phyloP scores from a whole-genome alignment of 2,797 vertebrate species.

The Enteromius trimaculatus region DNA sequence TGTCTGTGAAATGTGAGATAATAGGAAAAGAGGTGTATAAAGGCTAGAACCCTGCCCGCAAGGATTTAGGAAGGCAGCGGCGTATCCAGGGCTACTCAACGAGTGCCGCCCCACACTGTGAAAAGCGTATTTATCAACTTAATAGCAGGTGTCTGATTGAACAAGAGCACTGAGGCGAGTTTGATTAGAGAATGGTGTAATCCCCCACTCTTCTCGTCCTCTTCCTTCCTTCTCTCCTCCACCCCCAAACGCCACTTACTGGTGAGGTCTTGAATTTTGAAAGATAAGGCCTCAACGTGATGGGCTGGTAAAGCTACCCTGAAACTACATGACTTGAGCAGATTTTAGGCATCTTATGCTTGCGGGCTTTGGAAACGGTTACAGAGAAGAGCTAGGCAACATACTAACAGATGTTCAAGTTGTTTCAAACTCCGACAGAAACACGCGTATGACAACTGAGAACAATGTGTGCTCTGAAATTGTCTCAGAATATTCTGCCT shows the following conservation, averaged over 20 bases:
- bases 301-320: not conserved
- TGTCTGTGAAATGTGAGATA: slow-evolving; percentile 79
- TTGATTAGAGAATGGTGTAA: slow-evolving; percentile 78
- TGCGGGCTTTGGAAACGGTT: not conserved
- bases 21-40: slow-evolving; percentile 69
- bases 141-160: slow-evolving; percentile 87
- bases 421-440: not conserved
- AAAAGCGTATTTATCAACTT: slow-evolving; percentile 86
- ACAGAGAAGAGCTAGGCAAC: not conserved
- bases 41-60: slow-evolving; percentile 31
- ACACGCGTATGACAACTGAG: not conserved
- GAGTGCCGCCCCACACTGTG: slow-evolving; percentile 78
- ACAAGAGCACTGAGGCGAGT: slow-evolving; percentile 71
- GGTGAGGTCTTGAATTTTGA: slow-evolving; percentile 26
- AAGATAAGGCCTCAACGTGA: slow-evolving; percentile 29
- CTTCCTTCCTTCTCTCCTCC: slow-evolving; percentile 46
- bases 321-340: not conserved
- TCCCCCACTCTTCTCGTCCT: slow-evolving; percentile 69
- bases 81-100: slow-evolving; percentile 78
- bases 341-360: not conserved
- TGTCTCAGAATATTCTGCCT: not conserved
- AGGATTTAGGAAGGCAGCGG: slow-evolving; percentile 66
- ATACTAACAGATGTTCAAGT: not conserved
- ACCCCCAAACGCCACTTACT: slow-evolving; percentile 58
- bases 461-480: not conserved